phyloP scores from a whole-genome alignment of 2,888 invertebrate genomes.

The Nephrotoma guestfalica region DNA sequence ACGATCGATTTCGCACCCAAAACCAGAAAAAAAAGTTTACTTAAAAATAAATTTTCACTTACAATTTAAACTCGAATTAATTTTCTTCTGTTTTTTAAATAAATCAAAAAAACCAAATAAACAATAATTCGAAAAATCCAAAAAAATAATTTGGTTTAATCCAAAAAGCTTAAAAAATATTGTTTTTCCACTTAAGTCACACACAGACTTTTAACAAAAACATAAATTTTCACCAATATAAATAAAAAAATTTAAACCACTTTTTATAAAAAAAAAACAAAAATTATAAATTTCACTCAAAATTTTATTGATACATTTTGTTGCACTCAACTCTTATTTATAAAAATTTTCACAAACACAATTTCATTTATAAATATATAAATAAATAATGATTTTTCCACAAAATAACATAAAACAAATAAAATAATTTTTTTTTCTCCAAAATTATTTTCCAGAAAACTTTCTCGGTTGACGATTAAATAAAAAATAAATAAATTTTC shows the following conservation, averaged over 20 bases:
- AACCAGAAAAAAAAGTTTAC: no score
- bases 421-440: neutral
- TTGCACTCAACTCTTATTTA: neutral
- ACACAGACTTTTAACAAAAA: neutral
- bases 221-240: neutral
- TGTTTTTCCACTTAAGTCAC: neutral
- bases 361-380: neutral
- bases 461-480: neutral
- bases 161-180: neutral
- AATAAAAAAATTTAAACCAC: neutral
- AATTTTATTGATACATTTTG: neutral
- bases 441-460: neutral
- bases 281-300: neutral
- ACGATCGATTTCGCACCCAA: neutral
- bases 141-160: neutral
- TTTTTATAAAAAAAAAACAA: neutral
- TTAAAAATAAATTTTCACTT: neutral
- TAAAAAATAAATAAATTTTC: neutral
- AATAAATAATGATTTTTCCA: neutral
- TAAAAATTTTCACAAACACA: neutral
- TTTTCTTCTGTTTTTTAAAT: neutral
- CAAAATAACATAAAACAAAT: neutral
- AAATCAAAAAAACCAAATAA: neutral
- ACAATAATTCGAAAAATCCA: neutral
- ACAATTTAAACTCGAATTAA: neutral